phyloP scores from a whole-genome alignment of 2,888 invertebrate species.

The Archips crataeganus region DNA sequence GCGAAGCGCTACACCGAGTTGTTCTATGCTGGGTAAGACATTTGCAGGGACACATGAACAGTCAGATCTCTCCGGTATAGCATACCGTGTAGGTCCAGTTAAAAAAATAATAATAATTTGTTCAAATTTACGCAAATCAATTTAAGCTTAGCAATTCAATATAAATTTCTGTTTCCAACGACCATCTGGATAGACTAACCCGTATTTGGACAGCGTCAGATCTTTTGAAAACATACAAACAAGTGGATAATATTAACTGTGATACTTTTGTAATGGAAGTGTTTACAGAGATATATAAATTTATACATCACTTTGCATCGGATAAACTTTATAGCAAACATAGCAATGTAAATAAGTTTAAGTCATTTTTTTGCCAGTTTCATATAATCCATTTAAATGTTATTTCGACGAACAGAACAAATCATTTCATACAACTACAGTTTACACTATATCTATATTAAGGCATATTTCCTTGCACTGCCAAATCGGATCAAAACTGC shows the following conservation, averaged over 20 bases:
- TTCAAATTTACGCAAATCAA: constrained; percentile 12
- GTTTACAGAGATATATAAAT: not conserved
- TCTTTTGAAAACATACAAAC: constrained; percentile 5
- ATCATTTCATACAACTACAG: constrained; percentile 9
- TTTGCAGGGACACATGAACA: too few relatives aligned
- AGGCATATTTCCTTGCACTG: constrained; percentile 31
- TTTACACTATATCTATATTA: constrained; percentile 19
- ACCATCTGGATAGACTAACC: not conserved
- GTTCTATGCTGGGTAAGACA: too few relatives aligned
- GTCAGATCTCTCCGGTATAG: too few relatives aligned
- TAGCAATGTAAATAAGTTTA: constrained; percentile 18
- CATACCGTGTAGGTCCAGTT: not conserved
- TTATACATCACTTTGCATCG: constrained; percentile 7
- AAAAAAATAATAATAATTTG: not conserved
- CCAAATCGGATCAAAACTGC: constrained; percentile 34
- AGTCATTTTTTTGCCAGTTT: not conserved
- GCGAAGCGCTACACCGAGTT: too few relatives aligned
- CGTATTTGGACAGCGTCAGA: constrained; percentile 5
- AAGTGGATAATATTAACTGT: constrained; percentile 22
- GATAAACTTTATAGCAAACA: constrained; percentile 9
- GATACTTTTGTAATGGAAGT: constrained; percentile 40
- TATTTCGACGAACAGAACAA: not conserved
- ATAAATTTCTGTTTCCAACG: not conserved
- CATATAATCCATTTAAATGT: not conserved
- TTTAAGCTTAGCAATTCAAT: not conserved